phyloP scores from a whole-genome alignment of 2,113 vertebrate genomes.

The Salvelinus fontinalis region DNA sequence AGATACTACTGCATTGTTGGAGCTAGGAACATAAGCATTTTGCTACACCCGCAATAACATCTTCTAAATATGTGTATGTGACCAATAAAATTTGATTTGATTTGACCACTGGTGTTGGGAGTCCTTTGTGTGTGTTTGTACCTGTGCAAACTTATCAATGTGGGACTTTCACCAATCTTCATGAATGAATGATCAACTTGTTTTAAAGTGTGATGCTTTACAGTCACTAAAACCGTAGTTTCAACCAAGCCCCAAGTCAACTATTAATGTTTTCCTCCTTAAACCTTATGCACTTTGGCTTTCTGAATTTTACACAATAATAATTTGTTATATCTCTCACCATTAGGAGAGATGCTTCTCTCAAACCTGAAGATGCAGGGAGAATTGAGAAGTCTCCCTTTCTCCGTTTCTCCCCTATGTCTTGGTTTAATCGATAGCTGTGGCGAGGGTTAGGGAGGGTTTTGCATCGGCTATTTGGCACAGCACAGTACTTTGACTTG shows the following conservation, averaged over 20 bases:
- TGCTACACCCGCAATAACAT: too few relatives aligned
- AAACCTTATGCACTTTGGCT: neutral
- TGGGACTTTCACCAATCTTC: neutral
- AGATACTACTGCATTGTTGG: too few relatives aligned
- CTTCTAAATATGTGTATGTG: too few relatives aligned
- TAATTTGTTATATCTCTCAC: neutral
- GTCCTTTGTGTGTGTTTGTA: neutral
- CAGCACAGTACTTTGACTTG: neutral
- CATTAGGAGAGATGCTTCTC: too few relatives aligned
- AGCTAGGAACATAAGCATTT: too few relatives aligned
- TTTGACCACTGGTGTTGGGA: neutral
- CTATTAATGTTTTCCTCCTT: neutral
- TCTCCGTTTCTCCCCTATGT: neutral
- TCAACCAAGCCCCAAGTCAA: neutral
- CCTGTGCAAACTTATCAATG: neutral
- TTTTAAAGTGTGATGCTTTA: neutral
- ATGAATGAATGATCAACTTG: neutral
- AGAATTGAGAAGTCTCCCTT: neutral
- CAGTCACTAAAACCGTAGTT: neutral
- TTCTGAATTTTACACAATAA: neutral
- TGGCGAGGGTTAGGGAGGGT: neutral
- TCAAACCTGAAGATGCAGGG: neutral
- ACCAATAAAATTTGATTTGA: too few relatives aligned
- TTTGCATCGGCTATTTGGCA: neutral
- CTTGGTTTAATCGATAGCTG: neutral